Percentiles rank a stretch among this genome's conserved stretches.
Conservation (phyloP, 2,113 vertebrate genomes). For the Reinhardtius hippoglossoides region DNA sequence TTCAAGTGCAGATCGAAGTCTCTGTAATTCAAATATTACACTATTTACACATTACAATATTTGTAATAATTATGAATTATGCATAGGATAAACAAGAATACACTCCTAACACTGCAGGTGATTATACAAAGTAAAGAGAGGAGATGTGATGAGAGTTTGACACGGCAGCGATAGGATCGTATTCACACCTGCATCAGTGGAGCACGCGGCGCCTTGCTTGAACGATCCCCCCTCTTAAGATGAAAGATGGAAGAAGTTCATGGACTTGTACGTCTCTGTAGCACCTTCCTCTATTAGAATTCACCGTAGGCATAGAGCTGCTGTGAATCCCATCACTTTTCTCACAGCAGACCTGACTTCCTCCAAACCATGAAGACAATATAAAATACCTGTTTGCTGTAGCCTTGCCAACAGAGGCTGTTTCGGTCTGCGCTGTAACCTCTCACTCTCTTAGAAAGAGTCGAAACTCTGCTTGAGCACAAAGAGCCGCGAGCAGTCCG, state of each 20-base stretch:
- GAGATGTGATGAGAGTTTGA: background rate
- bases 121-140: background rate
- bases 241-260: constrained; percentile 27
- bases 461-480: constrained; percentile 26
- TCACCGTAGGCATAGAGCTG: background rate
- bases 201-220: background rate
- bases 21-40: background rate
- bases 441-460: background rate
- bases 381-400: constrained; percentile 33
- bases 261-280: constrained; percentile 13
- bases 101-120: too few species aligned
- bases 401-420: constrained; percentile 24
- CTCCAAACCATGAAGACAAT: constrained; percentile 16
- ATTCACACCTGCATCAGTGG: constrained; percentile 3
- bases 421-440: background rate
- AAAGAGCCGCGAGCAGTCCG: constrained; percentile 39
- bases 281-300: constrained; percentile 6
- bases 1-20: background rate
- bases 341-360: background rate
- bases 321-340: constrained; percentile 29
- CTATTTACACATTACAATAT: background rate
- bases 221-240: constrained; percentile 6
- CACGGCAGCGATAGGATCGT: background rate
- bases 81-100: too few species aligned
- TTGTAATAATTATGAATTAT: background rate